phyloP scores from a whole-genome alignment of 1,140 invertebrate species.

The Himalopsyche phryganea region DNA sequence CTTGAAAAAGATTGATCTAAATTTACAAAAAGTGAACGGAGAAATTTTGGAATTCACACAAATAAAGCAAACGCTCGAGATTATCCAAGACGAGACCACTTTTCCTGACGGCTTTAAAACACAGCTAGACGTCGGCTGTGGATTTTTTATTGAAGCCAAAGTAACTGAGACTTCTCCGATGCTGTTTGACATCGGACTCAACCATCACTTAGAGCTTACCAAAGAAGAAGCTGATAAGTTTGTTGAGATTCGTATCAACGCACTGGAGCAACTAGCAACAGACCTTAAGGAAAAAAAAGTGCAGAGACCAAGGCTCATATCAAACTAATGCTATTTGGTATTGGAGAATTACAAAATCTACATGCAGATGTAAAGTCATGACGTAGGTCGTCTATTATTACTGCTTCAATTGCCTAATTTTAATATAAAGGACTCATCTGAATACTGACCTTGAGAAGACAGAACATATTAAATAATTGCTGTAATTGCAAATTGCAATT shows the following conservation, averaged over 20 bases:
- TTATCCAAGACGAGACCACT: conserved; percentile 53
- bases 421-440: background rate
- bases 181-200: conserved; percentile 71
- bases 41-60: conserved; percentile 73
- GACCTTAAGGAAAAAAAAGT: conserved; percentile 63
- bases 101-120: conserved; percentile 66
- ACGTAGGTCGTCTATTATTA: background rate
- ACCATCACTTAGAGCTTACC: conserved; percentile 71
- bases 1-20: conserved; percentile 55
- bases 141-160: conserved; percentile 69
- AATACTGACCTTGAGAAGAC: background rate
- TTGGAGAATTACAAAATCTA: conserved; percentile 58
- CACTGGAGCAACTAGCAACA: conserved; percentile 60
- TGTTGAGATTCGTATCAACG: conserved; percentile 65
- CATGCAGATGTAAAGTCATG: conserved; percentile 16
- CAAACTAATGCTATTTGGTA: conserved; percentile 68
- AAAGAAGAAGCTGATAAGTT: conserved; percentile 67
- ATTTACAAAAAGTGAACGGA: conserved; percentile 60
- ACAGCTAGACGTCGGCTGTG: conserved; percentile 74
- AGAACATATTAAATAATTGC: background rate
- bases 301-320: conserved; percentile 74
- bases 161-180: conserved; percentile 66
- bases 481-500: background rate
- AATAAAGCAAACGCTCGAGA: conserved; percentile 61
- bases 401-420: background rate